These are phyloP conservation scores for Sepioteuthis lessoniana DNA, from an alignment of 2,888 invertebrate genomes.

Conservation along the genomic window DNA sequence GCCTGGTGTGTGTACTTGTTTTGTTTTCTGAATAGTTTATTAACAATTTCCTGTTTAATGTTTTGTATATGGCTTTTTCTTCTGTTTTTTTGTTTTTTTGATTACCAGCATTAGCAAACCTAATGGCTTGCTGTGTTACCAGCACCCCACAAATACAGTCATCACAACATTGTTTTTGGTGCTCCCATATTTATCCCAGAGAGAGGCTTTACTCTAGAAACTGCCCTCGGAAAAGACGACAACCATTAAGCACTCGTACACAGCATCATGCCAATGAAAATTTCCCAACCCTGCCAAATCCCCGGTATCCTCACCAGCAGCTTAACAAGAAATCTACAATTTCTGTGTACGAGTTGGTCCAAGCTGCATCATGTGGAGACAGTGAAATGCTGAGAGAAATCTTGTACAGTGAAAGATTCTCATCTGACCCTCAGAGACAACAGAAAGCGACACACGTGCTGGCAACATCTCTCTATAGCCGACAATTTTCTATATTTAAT, in stretches of 20 bases:
- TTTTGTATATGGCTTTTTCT: too few species aligned
- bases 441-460: not conserved
- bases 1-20: too few species aligned
- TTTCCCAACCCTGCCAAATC: not conserved
- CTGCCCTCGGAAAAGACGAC: conserved; percentile 24
- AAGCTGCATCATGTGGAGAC: conserved; percentile 38
- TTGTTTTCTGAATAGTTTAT: too few species aligned
- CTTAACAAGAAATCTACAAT: not conserved
- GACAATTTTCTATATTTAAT: conserved; percentile 41
- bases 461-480: not conserved
- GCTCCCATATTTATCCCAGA: conserved; percentile 34
- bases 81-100: not conserved
- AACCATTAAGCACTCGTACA: not conserved
- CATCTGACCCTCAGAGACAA: not conserved
- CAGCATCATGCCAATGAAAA: not conserved
- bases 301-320: not conserved
- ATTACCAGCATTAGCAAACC: not conserved
- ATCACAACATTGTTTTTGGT: conserved; percentile 4
- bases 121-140: not conserved
- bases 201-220: conserved; percentile 12
- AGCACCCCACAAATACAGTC: not conserved
- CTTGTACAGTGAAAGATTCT: not conserved
- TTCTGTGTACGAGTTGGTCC: not conserved
- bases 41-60: too few species aligned
- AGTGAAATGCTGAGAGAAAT: conserved; percentile 4